phyloP scores from a whole-genome alignment of 2,797 vertebrate genomes.

The Saguinus oedipus region DNA sequence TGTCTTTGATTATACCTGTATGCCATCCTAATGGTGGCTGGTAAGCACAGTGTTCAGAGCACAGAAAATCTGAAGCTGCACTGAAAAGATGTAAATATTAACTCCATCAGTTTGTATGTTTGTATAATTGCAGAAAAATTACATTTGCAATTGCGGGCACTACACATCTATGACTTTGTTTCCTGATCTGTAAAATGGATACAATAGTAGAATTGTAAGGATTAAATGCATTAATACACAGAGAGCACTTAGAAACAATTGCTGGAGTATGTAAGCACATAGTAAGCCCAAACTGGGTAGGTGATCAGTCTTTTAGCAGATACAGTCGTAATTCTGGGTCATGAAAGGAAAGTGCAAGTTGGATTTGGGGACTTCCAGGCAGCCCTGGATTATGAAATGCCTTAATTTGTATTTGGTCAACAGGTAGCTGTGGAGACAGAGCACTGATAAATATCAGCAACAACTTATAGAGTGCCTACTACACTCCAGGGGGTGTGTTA shows the following conservation, averaged over 20 bases:
- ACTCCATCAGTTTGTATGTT: neutral
- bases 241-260: neutral
- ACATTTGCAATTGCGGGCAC: neutral
- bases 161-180: neutral
- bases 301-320: neutral
- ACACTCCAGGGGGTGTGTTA: neutral
- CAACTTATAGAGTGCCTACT: neutral
- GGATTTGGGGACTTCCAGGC: neutral
- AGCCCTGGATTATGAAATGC: neutral
- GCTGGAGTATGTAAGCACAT: neutral
- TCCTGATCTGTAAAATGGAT: neutral
- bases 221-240: neutral
- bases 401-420: neutral
- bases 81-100: neutral
- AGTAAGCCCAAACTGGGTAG: neutral
- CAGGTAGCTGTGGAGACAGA: neutral
- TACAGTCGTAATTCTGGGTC: neutral
- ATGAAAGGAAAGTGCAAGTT: neutral
- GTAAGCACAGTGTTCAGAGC: neutral
- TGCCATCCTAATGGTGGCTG: fast-evolving
- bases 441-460: neutral
- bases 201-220: neutral
- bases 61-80: neutral
- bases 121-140: neutral
- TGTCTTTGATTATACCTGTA: neutral